phyloP scores from a whole-genome alignment of 2,797 vertebrate genomes.

The Myioborus melanocephalus region DNA sequence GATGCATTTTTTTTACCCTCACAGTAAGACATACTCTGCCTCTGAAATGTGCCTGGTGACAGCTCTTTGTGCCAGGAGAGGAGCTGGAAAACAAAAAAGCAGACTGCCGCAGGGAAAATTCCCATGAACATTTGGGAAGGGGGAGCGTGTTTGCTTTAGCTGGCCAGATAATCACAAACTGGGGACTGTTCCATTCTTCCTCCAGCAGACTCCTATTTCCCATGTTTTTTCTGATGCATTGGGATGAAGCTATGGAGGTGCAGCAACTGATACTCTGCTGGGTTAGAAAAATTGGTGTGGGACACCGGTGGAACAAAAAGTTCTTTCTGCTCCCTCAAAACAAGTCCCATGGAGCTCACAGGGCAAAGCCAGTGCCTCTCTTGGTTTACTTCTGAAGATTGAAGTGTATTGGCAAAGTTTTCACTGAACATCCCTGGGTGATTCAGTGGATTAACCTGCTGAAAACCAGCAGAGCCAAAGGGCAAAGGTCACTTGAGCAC shows the following conservation, averaged over 20 bases:
- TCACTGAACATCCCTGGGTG: neutral
- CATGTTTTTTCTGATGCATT: neutral
- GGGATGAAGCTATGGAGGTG: neutral
- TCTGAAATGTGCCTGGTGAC: neutral
- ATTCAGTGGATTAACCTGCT: neutral
- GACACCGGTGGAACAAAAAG: neutral
- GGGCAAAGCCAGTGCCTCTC: neutral
- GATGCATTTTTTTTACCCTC: neutral
- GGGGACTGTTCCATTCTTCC: neutral
- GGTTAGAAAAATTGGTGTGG: neutral
- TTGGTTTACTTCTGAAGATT: neutral
- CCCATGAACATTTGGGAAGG: neutral
- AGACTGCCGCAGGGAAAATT: neutral
- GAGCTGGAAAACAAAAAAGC: neutral
- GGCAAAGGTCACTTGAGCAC: neutral
- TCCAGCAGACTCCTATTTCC: neutral
- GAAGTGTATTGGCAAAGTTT: neutral
- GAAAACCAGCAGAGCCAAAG: accelerated
- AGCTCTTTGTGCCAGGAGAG: neutral
- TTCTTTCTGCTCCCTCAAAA: neutral
- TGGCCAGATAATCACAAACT: neutral
- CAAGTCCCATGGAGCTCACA: neutral
- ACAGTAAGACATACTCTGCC: neutral
- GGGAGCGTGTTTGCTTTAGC: accelerated
- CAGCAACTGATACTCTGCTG: neutral